Evolutionary conservation across 2,797 vertebrate species (phyloP).

Genomic region (Alosa sapidissima): DNA sequence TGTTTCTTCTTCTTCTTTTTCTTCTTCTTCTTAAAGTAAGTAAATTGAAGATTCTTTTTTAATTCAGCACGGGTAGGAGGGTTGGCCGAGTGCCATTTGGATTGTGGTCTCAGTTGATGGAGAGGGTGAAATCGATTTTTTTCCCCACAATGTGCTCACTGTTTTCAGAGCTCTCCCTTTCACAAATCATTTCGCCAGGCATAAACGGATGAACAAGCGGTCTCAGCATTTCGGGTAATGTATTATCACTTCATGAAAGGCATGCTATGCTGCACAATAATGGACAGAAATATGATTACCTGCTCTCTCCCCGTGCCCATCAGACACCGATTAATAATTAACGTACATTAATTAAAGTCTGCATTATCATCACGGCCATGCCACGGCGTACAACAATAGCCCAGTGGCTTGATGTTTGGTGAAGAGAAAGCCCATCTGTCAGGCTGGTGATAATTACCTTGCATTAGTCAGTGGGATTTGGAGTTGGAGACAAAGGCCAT

Average conservation of each 20-base stretch:
- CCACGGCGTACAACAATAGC: neutral
- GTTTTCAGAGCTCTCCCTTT: conserved; percentile 6
- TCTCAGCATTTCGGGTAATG: conserved; percentile 1
- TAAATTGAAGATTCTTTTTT: neutral
- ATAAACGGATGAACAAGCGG: conserved; percentile 4
- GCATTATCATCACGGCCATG: neutral
- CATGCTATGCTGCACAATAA: conserved; percentile 2
- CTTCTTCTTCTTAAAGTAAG: neutral
- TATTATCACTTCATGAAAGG: conserved; percentile 15
- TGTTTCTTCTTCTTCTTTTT: neutral
- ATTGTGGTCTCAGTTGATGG: neutral
- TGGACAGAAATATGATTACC: conserved; percentile 7
- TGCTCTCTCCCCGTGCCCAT: neutral
- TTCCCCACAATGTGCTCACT: conserved; percentile 3
- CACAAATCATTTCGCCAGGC: conserved; percentile 4
- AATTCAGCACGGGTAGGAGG: neutral
- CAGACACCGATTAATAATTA: conserved; percentile 4
- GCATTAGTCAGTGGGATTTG: neutral
- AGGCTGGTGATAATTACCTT: neutral
- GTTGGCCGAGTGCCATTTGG: neutral
- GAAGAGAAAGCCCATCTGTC: neutral
- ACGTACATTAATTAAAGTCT: conserved; percentile 9
- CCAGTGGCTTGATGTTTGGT: neutral
- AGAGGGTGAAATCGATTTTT: conserved; percentile 13
- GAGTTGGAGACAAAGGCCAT: neutral